A percentile compares a stretch with the other conserved stretches of the same genome.
These are phyloP conservation scores for Pardosa pseudoannulata DNA, from an alignment of 2,888 invertebrate species.

Conservation along the genomic window DNA sequence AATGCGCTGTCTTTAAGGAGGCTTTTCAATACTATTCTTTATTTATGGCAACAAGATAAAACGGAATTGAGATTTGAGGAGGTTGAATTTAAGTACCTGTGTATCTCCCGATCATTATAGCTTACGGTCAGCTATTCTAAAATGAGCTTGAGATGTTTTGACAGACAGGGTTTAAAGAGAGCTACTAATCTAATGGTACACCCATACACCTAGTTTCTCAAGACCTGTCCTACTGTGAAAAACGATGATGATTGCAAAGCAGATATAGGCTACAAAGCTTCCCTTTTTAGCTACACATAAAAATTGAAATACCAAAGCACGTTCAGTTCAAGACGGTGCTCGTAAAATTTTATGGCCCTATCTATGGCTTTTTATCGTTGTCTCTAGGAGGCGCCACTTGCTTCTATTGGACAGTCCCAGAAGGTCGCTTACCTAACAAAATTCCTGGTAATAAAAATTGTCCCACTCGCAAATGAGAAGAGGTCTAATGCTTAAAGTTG, in stretches of 20 bases:
- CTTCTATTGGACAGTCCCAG: slow-evolving; percentile 38
- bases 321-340: slow-evolving; percentile 21
- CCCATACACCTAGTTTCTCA: not conserved
- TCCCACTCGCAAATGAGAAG: not conserved
- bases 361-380: slow-evolving; percentile 50
- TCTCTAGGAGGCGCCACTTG: slow-evolving; percentile 36
- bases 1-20: no score
- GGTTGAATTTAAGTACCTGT: no score
- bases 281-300: slow-evolving; percentile 41
- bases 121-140: not conserved
- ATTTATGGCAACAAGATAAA: no score
- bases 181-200: not conserved
- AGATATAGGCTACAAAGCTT: slow-evolving; percentile 22
- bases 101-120: not conserved
- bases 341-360: slow-evolving; percentile 64
- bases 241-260: slow-evolving; percentile 3
- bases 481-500: not conserved
- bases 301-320: slow-evolving; percentile 46
- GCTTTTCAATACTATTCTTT: no score
- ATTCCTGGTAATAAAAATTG: slow-evolving; percentile 45
- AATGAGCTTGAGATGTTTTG: not conserved
- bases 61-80: no score
- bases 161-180: not conserved
- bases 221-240: not conserved
- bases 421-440: slow-evolving; percentile 61